These are phyloP conservation scores for Chesias legatella DNA, from an alignment of 2,888 invertebrate genomes.

Conservation along the genomic window DNA sequence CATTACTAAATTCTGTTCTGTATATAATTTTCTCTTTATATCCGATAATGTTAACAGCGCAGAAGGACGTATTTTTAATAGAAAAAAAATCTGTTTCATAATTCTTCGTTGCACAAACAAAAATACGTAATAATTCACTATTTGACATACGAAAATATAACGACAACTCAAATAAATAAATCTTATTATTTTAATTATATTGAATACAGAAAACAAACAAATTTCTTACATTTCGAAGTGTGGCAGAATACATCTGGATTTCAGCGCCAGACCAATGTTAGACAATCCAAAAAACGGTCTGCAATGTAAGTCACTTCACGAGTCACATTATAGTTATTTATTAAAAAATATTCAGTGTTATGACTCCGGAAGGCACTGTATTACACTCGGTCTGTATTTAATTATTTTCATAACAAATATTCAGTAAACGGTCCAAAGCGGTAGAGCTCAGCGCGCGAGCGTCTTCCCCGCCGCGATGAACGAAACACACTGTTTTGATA, in stretches of 20 bases:
- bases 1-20: too few species aligned
- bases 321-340: conserved; percentile 36
- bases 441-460: conserved; percentile 34
- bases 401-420: conserved; percentile 34
- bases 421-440: conserved; percentile 28
- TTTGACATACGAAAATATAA: too few species aligned
- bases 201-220: conserved; percentile 10
- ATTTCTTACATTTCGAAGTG: conserved; percentile 42
- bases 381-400: conserved; percentile 9
- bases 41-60: too few species aligned
- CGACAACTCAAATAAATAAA: not conserved
- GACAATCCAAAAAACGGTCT: conserved; percentile 48
- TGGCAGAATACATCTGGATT: conserved; percentile 34
- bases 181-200: conserved; percentile 4
- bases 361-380: conserved; percentile 37
- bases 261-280: conserved; percentile 48
- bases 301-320: conserved; percentile 33
- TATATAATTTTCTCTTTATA: too few species aligned
- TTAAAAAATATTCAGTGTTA: conserved; percentile 14
- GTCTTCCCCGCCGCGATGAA: conserved; percentile 51
- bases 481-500: conserved; percentile 73
- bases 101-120: too few species aligned
- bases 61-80: too few species aligned
- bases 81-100: too few species aligned
- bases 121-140: too few species aligned